These are phyloP conservation scores for Protonibea diacanthus DNA, from an alignment of 2,797 vertebrate genomes.

Conservation along the genomic window DNA sequence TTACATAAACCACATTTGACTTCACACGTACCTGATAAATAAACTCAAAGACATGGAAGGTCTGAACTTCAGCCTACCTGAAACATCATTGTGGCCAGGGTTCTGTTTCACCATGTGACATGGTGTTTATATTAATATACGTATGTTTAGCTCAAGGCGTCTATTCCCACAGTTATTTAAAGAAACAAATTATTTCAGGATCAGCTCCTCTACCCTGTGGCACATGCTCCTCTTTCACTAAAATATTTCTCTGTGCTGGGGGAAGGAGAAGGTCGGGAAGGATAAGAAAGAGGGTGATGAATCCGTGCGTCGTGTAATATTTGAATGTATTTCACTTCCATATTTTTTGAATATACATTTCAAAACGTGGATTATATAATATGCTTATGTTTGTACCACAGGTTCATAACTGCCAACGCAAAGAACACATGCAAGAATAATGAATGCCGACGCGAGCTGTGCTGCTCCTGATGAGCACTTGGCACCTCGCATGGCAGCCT, in stretches of 20 bases:
- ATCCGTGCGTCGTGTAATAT: slow-evolving; percentile 13
- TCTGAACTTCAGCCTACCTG: neutral
- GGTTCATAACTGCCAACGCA: slow-evolving; percentile 3
- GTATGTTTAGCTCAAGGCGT: slow-evolving; percentile 66
- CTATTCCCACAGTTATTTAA: slow-evolving; percentile 81
- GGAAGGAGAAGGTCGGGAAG: slow-evolving; percentile 5
- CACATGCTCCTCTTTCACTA: slow-evolving; percentile 73
- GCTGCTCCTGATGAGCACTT: too few species aligned
- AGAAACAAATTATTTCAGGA: slow-evolving; percentile 84
- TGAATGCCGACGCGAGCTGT: slow-evolving; percentile 8
- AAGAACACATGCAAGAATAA: slow-evolving; percentile 9
- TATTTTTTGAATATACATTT: neutral
- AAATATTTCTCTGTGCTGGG: slow-evolving; percentile 57
- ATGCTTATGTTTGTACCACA: slow-evolving; percentile 4
- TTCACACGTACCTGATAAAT: neutral
- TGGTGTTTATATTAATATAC: slow-evolving; percentile 54
- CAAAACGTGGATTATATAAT: slow-evolving; percentile 9
- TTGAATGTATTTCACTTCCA: slow-evolving; percentile 25
- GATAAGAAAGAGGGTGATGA: slow-evolving; percentile 21
- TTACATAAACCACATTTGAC: slow-evolving; percentile 33
- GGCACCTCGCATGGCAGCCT: too few species aligned
- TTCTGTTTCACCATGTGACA: slow-evolving; percentile 25
- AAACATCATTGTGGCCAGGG: slow-evolving; percentile 16
- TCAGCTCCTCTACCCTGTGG: slow-evolving; percentile 75
- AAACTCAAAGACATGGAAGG: neutral